Percentiles rank a stretch among this genome's conserved stretches.
Evolutionary conservation across 2,113 vertebrate genomes (phyloP).

Genomic region (Gnathonemus echidnorhynchus): DNA sequence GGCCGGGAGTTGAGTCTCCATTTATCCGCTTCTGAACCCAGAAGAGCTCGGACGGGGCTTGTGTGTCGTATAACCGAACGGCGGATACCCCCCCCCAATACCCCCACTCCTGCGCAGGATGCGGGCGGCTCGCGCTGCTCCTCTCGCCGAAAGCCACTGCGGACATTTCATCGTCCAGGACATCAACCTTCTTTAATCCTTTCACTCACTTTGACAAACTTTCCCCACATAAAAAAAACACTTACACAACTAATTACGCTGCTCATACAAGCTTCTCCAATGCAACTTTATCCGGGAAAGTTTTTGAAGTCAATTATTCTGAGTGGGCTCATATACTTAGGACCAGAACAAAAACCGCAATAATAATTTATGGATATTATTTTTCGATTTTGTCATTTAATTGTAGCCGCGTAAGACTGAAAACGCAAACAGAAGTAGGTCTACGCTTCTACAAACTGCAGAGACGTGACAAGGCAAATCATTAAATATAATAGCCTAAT

Average conservation of each 20-base stretch:
- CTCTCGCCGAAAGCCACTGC: background rate
- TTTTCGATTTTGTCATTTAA: background rate
- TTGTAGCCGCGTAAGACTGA: background rate
- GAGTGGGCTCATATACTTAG: background rate
- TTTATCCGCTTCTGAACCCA: background rate
- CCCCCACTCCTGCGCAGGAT: background rate
- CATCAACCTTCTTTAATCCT: background rate
- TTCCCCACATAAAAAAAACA: background rate
- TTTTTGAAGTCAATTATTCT: background rate
- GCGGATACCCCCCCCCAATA: background rate
- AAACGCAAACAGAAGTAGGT: background rate
- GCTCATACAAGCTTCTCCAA: background rate
- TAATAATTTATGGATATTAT: background rate
- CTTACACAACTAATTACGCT: background rate
- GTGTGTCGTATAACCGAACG: background rate
- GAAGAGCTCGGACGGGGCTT: background rate
- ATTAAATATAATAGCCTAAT: background rate
- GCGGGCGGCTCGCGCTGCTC: background rate
- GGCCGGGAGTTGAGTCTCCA: background rate
- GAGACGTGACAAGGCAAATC: background rate
- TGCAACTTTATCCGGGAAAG: background rate
- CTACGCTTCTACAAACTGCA: background rate
- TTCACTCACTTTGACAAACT: background rate
- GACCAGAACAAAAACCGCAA: background rate
- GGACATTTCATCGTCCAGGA: background rate